A percentile compares a stretch with the other conserved stretches of the same genome.
Conservation (phyloP, 2,113 vertebrate species). For the Psittacara wagleri region DNA sequence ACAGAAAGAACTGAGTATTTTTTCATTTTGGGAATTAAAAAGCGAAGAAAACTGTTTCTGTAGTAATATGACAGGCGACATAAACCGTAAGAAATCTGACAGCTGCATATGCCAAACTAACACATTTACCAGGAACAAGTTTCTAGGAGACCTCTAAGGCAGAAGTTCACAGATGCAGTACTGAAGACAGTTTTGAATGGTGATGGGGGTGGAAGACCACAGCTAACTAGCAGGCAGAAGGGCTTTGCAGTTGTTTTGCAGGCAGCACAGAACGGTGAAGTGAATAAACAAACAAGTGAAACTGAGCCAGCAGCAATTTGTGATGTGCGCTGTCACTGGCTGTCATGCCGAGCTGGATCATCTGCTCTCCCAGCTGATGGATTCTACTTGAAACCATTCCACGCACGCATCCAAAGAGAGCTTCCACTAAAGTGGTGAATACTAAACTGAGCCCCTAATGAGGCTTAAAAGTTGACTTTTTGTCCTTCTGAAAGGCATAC, state of each 20-base stretch:
- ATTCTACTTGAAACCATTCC: conserved; percentile 5
- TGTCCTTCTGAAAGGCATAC: neutral
- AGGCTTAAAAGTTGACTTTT: neutral
- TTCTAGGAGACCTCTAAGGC: neutral
- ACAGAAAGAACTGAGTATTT: neutral
- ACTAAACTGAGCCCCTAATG: neutral
- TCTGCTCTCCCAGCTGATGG: conserved; percentile 30
- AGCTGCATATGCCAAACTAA: neutral
- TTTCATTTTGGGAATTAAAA: neutral
- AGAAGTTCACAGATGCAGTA: conserved; percentile 6
- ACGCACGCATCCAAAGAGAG: neutral
- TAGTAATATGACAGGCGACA: conserved; percentile 14
- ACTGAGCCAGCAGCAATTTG: conserved; percentile 46
- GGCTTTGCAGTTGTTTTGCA: conserved; percentile 53
- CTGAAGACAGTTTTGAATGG: neutral
- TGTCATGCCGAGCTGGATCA: conserved; percentile 46
- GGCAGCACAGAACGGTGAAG: neutral
- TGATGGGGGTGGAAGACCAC: neutral
- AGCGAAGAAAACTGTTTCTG: neutral
- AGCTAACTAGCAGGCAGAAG: neutral
- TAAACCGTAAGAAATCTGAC: conserved; percentile 31
- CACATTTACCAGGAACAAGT: neutral
- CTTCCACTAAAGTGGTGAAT: conserved; percentile 40
- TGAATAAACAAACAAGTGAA: conserved; percentile 61
- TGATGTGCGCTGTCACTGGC: conserved; percentile 31